Conservation (phyloP, 1,140 invertebrate genomes). For the Ceratina japonica region DNA sequence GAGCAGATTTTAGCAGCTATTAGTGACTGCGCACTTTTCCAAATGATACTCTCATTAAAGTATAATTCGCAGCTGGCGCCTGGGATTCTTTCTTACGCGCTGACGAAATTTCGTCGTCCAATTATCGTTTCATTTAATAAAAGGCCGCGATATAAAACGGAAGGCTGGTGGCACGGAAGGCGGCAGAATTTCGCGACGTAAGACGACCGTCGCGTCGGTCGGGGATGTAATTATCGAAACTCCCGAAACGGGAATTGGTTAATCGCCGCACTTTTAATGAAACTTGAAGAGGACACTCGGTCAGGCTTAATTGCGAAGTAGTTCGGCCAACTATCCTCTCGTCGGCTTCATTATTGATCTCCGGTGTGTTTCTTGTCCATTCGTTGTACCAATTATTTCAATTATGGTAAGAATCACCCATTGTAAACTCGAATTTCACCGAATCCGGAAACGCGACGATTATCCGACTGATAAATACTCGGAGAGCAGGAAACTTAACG, state of each 20-base stretch:
- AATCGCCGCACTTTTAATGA: conserved; percentile 25
- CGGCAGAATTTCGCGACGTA: conserved; percentile 18
- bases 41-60: conserved; percentile 49
- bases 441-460: not conserved
- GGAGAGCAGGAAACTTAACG: not conserved
- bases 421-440: conserved; percentile 25
- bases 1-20: conserved; percentile 46
- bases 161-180: not conserved
- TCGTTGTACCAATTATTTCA: conserved; percentile 34
- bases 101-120: conserved; percentile 36
- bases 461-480: conserved; percentile 31
- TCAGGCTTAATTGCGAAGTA: conserved; percentile 16
- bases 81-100: not conserved
- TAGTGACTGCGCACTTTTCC: not conserved
- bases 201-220: not conserved
- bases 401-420: conserved; percentile 9
- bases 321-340: not conserved
- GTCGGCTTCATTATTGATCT: conserved; percentile 26
- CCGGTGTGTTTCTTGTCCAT: not conserved
- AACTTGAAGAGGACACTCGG: conserved; percentile 32
- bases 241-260: conserved; percentile 23
- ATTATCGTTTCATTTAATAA: conserved; percentile 45
- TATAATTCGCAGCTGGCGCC: conserved; percentile 20
- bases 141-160: not conserved
- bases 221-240: conserved; percentile 42